phyloP scores from a whole-genome alignment of 2,888 invertebrate species.

The Scotopteryx bipunctaria region DNA sequence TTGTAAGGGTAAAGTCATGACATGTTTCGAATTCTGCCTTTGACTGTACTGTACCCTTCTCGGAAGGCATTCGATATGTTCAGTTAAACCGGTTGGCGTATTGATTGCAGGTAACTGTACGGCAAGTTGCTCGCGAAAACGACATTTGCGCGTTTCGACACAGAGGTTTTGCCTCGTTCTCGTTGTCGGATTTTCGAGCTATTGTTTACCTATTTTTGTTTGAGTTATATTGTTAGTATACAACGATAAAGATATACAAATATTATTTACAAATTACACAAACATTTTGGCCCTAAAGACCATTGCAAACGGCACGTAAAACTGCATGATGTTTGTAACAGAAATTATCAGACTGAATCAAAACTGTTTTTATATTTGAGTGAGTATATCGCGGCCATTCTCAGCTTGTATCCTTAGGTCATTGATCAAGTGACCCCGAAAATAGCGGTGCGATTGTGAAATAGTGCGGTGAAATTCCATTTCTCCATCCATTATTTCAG shows the following conservation, averaged over 20 bases:
- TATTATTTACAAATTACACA: no score
- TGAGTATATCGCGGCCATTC: no score
- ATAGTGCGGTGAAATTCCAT: background rate
- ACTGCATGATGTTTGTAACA: no score
- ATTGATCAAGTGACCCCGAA: no score
- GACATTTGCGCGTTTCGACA: constrained; percentile 30
- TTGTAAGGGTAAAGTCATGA: no score
- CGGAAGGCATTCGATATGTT: constrained; percentile 36
- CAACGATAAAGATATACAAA: no score
- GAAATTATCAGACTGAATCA: no score
- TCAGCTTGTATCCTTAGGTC: no score
- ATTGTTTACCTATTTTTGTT: constrained; percentile 1
- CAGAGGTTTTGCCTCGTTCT: constrained; percentile 9
- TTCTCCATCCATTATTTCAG: background rate
- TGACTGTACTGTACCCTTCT: constrained; percentile 27
- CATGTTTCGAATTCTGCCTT: constrained; percentile 7
- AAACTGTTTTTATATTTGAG: no score
- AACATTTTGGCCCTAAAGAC: no score
- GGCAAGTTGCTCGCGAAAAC: constrained; percentile 32
- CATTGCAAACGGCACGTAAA: no score
- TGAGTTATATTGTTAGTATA: no score
- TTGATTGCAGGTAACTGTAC: constrained; percentile 37
- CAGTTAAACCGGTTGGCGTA: constrained; percentile 38
- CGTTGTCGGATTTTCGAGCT: constrained; percentile 3
- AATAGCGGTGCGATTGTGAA: background rate